Base-by-base conservation (phyloP, 2,797 vertebrate species). In the Gymnoscopelus microlampas region DNA sequence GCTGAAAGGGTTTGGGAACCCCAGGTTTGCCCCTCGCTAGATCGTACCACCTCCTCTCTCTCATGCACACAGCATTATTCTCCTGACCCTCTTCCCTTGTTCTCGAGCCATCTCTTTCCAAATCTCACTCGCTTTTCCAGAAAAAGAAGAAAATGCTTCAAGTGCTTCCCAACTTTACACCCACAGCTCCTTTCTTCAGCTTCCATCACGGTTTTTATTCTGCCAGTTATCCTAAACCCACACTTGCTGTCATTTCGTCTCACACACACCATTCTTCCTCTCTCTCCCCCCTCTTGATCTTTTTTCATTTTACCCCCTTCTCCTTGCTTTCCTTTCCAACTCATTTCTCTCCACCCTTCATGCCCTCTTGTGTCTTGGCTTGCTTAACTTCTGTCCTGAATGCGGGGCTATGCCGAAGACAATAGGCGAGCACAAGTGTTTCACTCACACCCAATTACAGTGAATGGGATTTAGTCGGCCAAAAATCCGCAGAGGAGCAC, bases 381-480 rank as follows among this genome's bases (percentile, higher is more conserved):
- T 82, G 77, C 87, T 85, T 78, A 79, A 81, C 82, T 81, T 68
- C 54, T 78, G 83, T 73, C 81, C 79, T 65, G 68, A 86, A 84
- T 77, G 76, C 76, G 73, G 77, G 63, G 76, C 73, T 65, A 58
- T 61, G 67, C 82, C 71, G 79, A 44, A 86, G 86, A 92, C 87
- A 92, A 87, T 78, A 79, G 86, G 62, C 57, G 19, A 78, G 73
- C 73, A 47, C 82, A 80, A 89, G 85, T 88, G 87, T 85, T 87
- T 90, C 82, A 87, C 88, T 89, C 88, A 81, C 86, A 89, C 87
- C 88, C 88, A 88, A 89, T 89, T 88, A 85, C 80, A 76, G 81
- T 86, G 82, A 88, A 81, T 83, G 77, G 79, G 51, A 73, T 84
- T 87, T 81, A 84, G 80, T 75, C 61, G 71, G 73, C 82, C 85